Evolutionary conservation across 2,113 vertebrate genomes (phyloP).

Genomic region (Cheilinus undulatus): DNA sequence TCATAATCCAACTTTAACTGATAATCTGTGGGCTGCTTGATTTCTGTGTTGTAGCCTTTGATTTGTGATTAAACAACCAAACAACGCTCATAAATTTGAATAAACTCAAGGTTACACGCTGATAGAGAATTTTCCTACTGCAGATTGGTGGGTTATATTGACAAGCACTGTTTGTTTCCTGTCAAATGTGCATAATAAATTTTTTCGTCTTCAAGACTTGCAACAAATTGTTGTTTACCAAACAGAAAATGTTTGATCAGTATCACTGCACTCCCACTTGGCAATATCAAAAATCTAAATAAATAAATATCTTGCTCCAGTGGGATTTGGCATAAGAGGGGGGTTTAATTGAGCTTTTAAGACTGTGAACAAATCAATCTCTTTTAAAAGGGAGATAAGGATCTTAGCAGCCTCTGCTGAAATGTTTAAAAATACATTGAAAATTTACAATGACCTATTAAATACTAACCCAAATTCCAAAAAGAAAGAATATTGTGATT

Average conservation of each 20-base stretch:
- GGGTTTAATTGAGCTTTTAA: constrained; percentile 54
- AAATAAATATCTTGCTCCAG: constrained; percentile 64
- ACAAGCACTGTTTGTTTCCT: neutral
- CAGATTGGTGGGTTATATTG: neutral
- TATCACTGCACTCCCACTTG: constrained; percentile 41
- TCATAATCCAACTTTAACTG: neutral
- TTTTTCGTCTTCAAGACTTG: no score
- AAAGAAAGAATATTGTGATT: no score
- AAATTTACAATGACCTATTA: constrained; percentile 25
- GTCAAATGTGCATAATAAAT: neutral
- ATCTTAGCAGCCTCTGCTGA: constrained; percentile 37
- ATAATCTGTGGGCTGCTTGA: constrained; percentile 1
- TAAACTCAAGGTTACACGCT: constrained; percentile 12
- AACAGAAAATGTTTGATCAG: constrained; percentile 35
- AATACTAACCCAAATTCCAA: no score
- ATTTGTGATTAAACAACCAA: constrained; percentile 6
- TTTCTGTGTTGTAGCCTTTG: neutral
- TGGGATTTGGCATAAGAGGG: constrained; percentile 42
- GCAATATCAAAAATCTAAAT: constrained; percentile 53
- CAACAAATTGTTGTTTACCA: constrained; percentile 8
- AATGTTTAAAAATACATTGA: constrained; percentile 32
- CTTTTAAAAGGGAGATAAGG: constrained; percentile 58
- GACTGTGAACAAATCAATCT: constrained; percentile 66
- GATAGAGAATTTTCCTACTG: neutral
- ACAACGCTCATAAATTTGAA: neutral